Base-by-base conservation (phyloP, 2,113 vertebrate genomes). In the Oriolus oriolus region DNA sequence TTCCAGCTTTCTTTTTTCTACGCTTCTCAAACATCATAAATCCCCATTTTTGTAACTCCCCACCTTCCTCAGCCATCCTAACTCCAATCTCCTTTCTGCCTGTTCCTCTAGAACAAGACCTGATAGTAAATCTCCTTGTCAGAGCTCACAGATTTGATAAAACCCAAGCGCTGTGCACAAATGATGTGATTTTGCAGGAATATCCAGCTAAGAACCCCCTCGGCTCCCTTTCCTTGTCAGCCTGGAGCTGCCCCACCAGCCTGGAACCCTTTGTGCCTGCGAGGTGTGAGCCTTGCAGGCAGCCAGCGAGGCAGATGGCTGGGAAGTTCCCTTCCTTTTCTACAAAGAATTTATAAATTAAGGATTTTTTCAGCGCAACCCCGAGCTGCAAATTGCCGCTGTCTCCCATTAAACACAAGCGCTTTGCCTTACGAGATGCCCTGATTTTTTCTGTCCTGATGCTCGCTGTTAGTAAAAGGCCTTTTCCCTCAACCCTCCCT, bases 131-230 rank as follows among this genome's bases (percentile, higher is more conserved):
- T 82, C 56, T 79, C 70, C 50, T 12, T 10, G 7, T n/a, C 61
- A 68, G 61, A 88, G 45, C 66, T 37, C 70, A 12, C 20, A 21
- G 64, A 22, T 68, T 20, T 6, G 39, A 33, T 39, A 18, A 66
- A 70, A 54, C 10, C 33, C 3, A 0, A 71, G 15, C 2, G 11
- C 12, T 0, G 0, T 20, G 2, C 70, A 5, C n/a, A 16, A 30
- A 10, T 1, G 12, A 4, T 8, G 14, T 6, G 19, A 56, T 82
- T 86, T 65, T 6, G 12, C 70, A 31, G 83, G 17, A 66, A 16
- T 17, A 16, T 3, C 8, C 2, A 15, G 27, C 52, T 41, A 11
- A n/a, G 78, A 37, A 22, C 45, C 49, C 70, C 20, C 7, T 28
- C 23, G 47, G 23, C 64, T 87, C 60, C 56, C 56, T 3, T 26